A percentile compares a stretch with the other conserved stretches of the same genome.
Conservation (phyloP, 2,113 vertebrate genomes). For the Ahaetulla prasina region DNA sequence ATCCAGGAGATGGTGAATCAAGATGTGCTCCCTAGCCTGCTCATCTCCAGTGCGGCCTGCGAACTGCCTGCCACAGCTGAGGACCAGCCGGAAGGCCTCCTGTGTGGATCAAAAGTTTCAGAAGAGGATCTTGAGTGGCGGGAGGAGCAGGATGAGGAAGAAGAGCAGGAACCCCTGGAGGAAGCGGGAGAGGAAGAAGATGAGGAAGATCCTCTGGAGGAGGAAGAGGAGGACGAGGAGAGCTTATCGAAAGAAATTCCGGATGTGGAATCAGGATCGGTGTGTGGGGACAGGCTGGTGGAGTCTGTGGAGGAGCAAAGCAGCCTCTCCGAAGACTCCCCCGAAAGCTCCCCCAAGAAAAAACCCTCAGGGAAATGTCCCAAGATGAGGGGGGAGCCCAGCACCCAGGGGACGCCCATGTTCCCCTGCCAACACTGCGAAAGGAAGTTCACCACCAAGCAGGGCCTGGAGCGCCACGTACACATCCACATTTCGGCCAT, state of each 20-base stretch:
- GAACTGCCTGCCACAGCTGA: conserved; percentile 65
- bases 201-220: conserved; percentile 42
- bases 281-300: conserved; percentile 70
- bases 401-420: conserved; percentile 67
- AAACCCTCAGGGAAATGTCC: conserved; percentile 49
- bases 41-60: conserved; percentile 41
- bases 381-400: conserved; percentile 66
- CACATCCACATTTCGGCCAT: conserved; percentile 78
- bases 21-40: conserved; percentile 58
- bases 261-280: conserved; percentile 55
- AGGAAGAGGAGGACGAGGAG: conserved; percentile 60
- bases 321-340: conserved; percentile 55
- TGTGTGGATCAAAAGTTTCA: conserved; percentile 52
- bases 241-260: conserved; percentile 52
- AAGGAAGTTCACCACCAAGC: conserved; percentile 82
- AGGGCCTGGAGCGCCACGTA: conserved; percentile 84
- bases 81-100: conserved; percentile 56
- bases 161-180: conserved; percentile 17
- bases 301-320: conserved; percentile 72
- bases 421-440: conserved; percentile 87
- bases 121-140: conserved; percentile 67
- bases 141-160: conserved; percentile 30
- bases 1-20: conserved; percentile 66
- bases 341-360: conserved; percentile 66
- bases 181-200: conserved; percentile 51